A percentile compares a stretch with the other conserved stretches of the same genome.
phyloP scores from a whole-genome alignment of 2,113 vertebrate genomes.

The Ctenodactylus gundi region DNA sequence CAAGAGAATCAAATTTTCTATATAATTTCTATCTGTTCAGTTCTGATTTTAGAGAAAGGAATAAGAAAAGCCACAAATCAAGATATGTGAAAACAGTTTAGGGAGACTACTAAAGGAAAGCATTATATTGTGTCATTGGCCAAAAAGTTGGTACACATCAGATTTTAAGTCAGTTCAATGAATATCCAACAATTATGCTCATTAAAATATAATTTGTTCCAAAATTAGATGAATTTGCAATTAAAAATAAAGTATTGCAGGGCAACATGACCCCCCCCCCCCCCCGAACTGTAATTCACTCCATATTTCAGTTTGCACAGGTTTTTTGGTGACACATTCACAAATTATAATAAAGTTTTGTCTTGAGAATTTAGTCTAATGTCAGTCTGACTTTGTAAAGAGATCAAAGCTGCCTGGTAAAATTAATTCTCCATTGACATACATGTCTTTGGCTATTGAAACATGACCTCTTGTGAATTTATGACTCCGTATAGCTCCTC shows the following conservation, averaged over 20 bases:
- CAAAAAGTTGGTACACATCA: neutral
- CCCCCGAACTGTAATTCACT: too few species aligned
- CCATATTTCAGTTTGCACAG: neutral
- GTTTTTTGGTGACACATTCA: conserved; percentile 15
- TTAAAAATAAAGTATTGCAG: neutral
- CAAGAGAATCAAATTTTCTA: neutral
- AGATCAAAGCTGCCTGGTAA: conserved; percentile 48
- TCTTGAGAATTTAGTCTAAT: conserved; percentile 15
- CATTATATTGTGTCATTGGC: neutral
- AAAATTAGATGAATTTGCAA: neutral
- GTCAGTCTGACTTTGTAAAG: conserved; percentile 51
- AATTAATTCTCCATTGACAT: conserved; percentile 41
- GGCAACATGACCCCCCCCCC: neutral
- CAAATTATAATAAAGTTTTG: conserved; percentile 46
- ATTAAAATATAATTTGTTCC: neutral
- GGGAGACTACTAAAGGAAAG: neutral
- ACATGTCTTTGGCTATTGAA: conserved; percentile 36
- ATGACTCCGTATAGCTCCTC: neutral
- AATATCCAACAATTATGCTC: neutral
- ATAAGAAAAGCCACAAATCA: neutral
- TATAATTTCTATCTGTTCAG: neutral
- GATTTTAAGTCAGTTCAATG: neutral
- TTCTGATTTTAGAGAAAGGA: neutral
- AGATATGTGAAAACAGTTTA: neutral
- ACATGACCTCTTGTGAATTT: conserved; percentile 31